Percentiles rank a stretch among this genome's conserved stretches.
phyloP scores from a whole-genome alignment of 2,113 vertebrate genomes.

The Menura novaehollandiae region DNA sequence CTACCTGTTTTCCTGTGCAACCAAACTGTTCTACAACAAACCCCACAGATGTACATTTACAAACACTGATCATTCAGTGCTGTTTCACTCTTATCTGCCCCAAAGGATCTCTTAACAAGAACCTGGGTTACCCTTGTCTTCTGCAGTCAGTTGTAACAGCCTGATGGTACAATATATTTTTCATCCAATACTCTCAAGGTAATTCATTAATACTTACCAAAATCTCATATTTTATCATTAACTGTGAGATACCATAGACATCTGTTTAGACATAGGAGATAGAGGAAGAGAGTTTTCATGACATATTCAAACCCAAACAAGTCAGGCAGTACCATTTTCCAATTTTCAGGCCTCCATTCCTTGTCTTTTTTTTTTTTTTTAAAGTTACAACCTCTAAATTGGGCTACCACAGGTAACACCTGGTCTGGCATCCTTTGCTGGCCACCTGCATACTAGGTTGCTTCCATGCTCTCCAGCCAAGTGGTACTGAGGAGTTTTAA shows the following conservation, averaged over 20 bases:
- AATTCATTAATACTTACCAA: not conserved
- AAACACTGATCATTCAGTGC: not conserved
- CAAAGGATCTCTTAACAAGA: not conserved
- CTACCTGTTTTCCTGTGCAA: not conserved
- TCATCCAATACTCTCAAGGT: not conserved
- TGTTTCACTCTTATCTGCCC: not conserved
- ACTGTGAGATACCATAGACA: not conserved
- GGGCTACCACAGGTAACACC: not conserved
- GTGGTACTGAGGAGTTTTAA: not conserved
- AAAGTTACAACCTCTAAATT: not conserved
- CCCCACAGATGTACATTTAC: not conserved
- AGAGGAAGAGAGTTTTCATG: not conserved
- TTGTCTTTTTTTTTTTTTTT: not conserved
- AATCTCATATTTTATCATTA: not conserved
- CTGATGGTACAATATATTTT: not conserved
- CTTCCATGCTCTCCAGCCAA: not conserved
- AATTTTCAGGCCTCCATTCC: not conserved
- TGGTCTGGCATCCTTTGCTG: not conserved
- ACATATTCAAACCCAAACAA: not conserved
- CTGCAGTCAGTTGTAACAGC: not conserved
- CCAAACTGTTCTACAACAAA: not conserved
- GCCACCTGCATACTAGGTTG: not conserved
- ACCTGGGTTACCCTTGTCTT: not conserved
- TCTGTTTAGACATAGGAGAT: not conserved
- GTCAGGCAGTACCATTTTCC: not conserved